Percentiles rank a stretch among this genome's conserved stretches.
Conservation (phyloP, 92 coral and sea anemone genomes). For the Epizoanthus stellaris region DNA sequence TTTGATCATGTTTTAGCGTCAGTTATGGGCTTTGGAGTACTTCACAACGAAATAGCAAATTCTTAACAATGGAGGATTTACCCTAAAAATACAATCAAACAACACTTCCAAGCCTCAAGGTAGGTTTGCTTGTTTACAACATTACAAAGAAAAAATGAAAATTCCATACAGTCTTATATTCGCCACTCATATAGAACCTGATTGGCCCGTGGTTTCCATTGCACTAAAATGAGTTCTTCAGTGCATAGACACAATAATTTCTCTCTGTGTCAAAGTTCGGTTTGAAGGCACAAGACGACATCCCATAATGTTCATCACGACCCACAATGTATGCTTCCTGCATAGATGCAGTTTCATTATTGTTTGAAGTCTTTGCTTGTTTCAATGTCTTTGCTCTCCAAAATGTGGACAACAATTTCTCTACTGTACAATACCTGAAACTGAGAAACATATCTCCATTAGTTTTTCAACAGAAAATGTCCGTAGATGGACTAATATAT, state of each 20-base stretch:
- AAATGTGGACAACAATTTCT: neutral
- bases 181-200: too few relatives aligned
- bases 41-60: too few relatives aligned
- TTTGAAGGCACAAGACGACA: conserved; percentile 25
- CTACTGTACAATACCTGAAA: conserved; percentile 22
- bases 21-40: too few relatives aligned
- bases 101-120: too few relatives aligned
- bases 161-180: too few relatives aligned
- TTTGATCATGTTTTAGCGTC: too few relatives aligned
- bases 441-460: neutral
- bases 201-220: too few relatives aligned
- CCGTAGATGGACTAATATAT: neutral
- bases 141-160: too few relatives aligned
- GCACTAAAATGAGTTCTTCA: neutral
- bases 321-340: conserved; percentile 1
- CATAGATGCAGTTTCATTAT: too few relatives aligned
- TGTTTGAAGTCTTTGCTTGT: neutral
- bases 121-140: too few relatives aligned
- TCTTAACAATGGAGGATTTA: too few relatives aligned
- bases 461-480: neutral
- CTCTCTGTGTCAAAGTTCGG: neutral
- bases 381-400: conserved; percentile 2
- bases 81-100: too few relatives aligned
- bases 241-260: neutral
- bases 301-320: neutral